Evolutionary conservation across 2,888 invertebrate species (phyloP), one percentile per base, ranked within the genome.

Genomic region (Colostygia pectinataria): DNA sequence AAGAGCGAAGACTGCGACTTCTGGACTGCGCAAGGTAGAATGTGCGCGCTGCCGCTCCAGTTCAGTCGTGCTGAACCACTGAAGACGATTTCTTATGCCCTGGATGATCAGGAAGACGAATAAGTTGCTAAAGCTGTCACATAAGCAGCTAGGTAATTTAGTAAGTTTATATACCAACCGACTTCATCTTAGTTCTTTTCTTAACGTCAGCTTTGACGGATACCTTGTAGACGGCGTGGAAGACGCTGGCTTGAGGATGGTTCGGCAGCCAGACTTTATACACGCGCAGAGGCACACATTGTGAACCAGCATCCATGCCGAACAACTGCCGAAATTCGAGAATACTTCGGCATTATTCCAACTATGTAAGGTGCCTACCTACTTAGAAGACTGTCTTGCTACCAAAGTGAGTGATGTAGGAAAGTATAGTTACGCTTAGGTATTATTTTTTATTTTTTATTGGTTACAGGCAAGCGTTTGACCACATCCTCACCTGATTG

Each of bases 21-120:
- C 86, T 0, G 86, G 86, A 37, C 81, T 85, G 7, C 78, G 74
- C 9, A 86, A 70, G 2, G 55, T 66, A 5, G 61, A 60, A 55
- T 87, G 86, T 1, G 78, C 82, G 12, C 78, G 74, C 36, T 80
- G 80, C 0, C 84, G 74, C 23, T 83, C 85, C 60, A 87, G 46
- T 42, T 87, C 86, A 2, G 62, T 57, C 4, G 52, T 56, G 33
- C 57, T 76, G 37, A 79, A 63, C 86, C 86, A 87, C 25, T 79
- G 83, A 2, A 82, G 59, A 2, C 76, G 72, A 37, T 56, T 75
- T n/a, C 76, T 70, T 5, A 71, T 39, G 7, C 75, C 73, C 83
- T 83, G 57, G n/a, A n/a, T n/a, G n/a, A n/a, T n/a, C n/a, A n/a
- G n/a, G n/a, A n/a, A n/a, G n/a, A n/a, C n/a, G n/a, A n/a, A n/a